Base-by-base conservation (phyloP, 2,113 vertebrate genomes). In the Antigone vipio region DNA sequence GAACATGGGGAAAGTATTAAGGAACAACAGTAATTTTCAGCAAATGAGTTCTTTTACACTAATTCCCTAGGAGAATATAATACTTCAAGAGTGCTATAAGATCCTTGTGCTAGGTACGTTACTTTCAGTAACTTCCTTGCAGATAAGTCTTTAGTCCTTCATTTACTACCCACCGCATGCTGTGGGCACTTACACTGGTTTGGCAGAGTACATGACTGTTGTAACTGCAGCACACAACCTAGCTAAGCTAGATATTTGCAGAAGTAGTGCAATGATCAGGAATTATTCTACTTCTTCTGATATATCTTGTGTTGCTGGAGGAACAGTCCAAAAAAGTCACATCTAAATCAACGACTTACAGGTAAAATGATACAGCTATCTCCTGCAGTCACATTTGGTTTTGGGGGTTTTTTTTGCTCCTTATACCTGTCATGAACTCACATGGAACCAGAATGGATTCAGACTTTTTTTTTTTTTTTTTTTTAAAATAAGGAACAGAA, bases 361-460 rank as follows among this genome's bases (percentile, higher is more conserved):
- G 74, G 74, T 56, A 76, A 93, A 91, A 81, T 38, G 40, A 75
- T 30, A 35, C 34, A 66, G 78, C 56, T 94, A 78, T 94, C 80
- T 95, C 58, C 49, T 40, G 35, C 79, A 92, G 80, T 79, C 52
- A 49, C 29, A 74, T 50, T 11, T 42, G 40, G 11, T 42, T 10
- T 42, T 42, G 11, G 40, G 40, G 40, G 40, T 79, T 89, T 95
- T 79, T n/a, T 87, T 85, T 79, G 18, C 42, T 77, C 6, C 63
- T 95, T 77, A 24, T 66, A 45, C 79, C 59, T 87, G 42, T 73
- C 6, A 3, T 19, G 49, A 93, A 58, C 22, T 75, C 58, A 87
- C 29, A 79, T 27, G 15, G 75, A 89, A 94, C 6, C 38, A 78
- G 72, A 95, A 47, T 26, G 47, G 56, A 95, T 85, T 90, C 67